Evolutionary conservation across 2,797 vertebrate genomes (phyloP), one percentile per base, ranked within the genome.

Genomic region (Ceyx erithaca): DNA sequence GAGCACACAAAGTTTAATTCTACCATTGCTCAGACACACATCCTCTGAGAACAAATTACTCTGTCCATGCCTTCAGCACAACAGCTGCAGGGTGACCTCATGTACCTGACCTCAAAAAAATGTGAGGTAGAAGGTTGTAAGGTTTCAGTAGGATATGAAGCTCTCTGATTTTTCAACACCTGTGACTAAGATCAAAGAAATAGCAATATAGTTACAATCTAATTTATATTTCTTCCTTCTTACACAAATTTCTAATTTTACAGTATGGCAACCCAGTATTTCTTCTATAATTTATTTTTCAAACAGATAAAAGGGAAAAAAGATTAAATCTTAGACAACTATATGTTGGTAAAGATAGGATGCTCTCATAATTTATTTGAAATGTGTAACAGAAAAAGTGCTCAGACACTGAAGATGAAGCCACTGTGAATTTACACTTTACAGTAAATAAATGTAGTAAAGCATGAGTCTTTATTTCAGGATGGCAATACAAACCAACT

Each of bases 1-100:
- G 12, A 67, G 26, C 0, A 1, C 0, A 0, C 14, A 0, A 3
- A 10, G n/a, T 71, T 77, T 61, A 55, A 59, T 31, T 41, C n/a
- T 41, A 43, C 16, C 35, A 25, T 14, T 0, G 0, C 23, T 62
- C 20, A 43, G 26, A 13, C 20, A 30, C 18, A 25, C 0, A 1
- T 25, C 3, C 14, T 20, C 37, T 37, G 10, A 23, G 23, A 62
- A 67, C 0, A 1, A 17, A 26, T 7, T 14, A 81, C 13, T 21
- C 10, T 45, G 35, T 12, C 35, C 8, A 10, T 49, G 22, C 14
- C 45, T 20, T 40, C 31, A 57, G 35, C 18, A 18, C 20, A 52
- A n/a, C 10, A 57, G 31, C 37, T 46, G 37, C 37, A 51, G 43
- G 11, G 57, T 23, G 30, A 45, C 28, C 26, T 77, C 14, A 11